Conservation (phyloP, 2,797 vertebrate species). For the Dromococcyx pavoninus region DNA sequence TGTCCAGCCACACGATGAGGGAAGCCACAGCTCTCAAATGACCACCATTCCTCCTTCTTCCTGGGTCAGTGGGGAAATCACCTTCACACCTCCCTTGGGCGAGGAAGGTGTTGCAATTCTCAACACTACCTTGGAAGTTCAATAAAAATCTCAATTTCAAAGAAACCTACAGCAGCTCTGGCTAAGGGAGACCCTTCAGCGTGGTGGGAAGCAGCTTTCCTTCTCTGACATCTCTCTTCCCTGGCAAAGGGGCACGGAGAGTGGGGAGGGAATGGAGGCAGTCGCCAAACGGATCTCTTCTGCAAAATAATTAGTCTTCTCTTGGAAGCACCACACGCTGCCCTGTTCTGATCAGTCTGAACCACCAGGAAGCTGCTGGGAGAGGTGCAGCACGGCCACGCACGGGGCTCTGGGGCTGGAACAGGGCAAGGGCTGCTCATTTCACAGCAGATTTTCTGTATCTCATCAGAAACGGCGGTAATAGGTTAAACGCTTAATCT, state of each 20-base stretch:
- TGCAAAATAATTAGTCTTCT: not conserved
- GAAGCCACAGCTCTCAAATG: not conserved
- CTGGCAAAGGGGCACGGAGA: not conserved
- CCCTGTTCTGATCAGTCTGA: not conserved
- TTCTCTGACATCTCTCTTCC: not conserved
- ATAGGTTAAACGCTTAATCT: constrained; percentile 35
- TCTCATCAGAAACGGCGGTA: not conserved
- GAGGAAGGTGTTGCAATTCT: not conserved
- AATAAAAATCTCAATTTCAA: constrained; percentile 17
- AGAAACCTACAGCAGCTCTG: not conserved
- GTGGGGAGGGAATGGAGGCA: not conserved
- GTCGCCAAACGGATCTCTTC: not conserved
- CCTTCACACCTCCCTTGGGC: not conserved
- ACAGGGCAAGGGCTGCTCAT: not conserved
- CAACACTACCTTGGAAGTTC: not conserved
- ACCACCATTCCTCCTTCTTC: not conserved
- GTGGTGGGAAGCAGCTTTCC: not conserved
- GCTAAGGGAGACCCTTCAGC: not conserved
- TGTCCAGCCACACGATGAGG: not conserved
- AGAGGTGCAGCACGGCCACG: accelerated
- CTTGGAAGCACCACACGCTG: not conserved
- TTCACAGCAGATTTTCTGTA: not conserved
- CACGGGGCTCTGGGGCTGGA: not conserved
- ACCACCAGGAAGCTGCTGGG: not conserved
- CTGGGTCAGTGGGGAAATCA: not conserved